These are phyloP conservation scores for Naja naja DNA, from an alignment of 2,113 vertebrate species.

Conservation along the genomic window DNA sequence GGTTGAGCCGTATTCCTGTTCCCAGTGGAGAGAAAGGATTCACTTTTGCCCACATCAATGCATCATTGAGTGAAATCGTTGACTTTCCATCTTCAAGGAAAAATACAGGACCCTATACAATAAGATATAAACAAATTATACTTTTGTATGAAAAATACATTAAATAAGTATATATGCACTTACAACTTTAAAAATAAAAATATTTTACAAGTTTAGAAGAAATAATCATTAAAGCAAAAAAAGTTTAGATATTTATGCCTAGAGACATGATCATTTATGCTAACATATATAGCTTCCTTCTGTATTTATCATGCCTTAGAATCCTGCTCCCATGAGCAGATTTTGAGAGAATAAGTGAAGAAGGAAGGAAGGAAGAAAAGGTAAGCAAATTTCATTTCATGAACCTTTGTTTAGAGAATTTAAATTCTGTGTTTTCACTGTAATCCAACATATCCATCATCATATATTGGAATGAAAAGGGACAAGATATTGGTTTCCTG, in stretches of 20 bases:
- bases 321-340: background rate
- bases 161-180: background rate
- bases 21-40: conserved; percentile 97
- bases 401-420: background rate
- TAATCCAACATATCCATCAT: background rate
- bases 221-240: conserved; percentile 1
- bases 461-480: background rate
- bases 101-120: conserved; percentile 87
- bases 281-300: background rate
- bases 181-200: background rate
- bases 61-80: conserved; percentile 90
- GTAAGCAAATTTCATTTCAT: background rate
- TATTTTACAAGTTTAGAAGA: background rate
- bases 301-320: background rate
- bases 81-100: conserved; percentile 96
- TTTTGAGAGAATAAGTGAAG: background rate
- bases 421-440: background rate
- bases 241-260: background rate
- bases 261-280: background rate
- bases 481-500: background rate
- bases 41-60: conserved; percentile 98
- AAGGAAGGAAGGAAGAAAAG: background rate
- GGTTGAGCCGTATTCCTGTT: conserved; percentile 92
- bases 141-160: conserved; percentile 4
- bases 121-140: background rate